These are phyloP conservation scores for Drosophila insularis DNA, from an alignment of 1,140 invertebrate genomes.

Conservation along the genomic window DNA sequence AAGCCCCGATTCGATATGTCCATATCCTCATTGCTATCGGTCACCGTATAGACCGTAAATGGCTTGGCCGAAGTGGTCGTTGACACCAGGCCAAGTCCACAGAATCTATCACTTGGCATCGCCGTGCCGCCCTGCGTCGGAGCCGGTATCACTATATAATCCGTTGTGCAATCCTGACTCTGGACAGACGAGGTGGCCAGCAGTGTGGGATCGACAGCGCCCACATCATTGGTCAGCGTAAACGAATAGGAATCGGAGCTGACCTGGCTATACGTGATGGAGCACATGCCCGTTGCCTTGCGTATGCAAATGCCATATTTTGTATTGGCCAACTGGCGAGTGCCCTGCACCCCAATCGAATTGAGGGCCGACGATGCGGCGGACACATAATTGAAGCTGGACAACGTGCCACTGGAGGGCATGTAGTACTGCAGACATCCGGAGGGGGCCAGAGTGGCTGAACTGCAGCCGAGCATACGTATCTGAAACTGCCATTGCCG, in stretches of 20 bases:
- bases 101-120: conserved; percentile 87
- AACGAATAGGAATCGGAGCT: conserved; percentile 86
- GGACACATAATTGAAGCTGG: conserved; percentile 90
- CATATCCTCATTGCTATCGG: conserved; percentile 85
- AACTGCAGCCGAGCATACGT: conserved; percentile 88
- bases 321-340: conserved; percentile 88
- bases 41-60: conserved; percentile 89
- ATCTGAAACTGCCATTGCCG: conserved; percentile 91
- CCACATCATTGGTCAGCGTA: conserved; percentile 87
- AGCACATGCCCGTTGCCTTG: conserved; percentile 72
- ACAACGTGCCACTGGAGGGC: conserved; percentile 85
- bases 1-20: conserved; percentile 90
- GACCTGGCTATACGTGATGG: conserved; percentile 78
- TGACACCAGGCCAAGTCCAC: conserved; percentile 87
- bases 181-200: conserved; percentile 84
- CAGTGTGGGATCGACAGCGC: conserved; percentile 84
- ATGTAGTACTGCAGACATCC: conserved; percentile 92
- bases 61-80: conserved; percentile 88
- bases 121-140: conserved; percentile 83
- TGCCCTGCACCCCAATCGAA: conserved; percentile 83
- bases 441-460: conserved; percentile 85
- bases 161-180: conserved; percentile 85
- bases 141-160: conserved; percentile 90
- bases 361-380: conserved; percentile 83
- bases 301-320: conserved; percentile 86